Percentiles rank a stretch among this genome's conserved stretches.
Evolutionary conservation across 1,140 invertebrate genomes (phyloP).

Genomic region (Zaprionus camerounensis): DNA sequence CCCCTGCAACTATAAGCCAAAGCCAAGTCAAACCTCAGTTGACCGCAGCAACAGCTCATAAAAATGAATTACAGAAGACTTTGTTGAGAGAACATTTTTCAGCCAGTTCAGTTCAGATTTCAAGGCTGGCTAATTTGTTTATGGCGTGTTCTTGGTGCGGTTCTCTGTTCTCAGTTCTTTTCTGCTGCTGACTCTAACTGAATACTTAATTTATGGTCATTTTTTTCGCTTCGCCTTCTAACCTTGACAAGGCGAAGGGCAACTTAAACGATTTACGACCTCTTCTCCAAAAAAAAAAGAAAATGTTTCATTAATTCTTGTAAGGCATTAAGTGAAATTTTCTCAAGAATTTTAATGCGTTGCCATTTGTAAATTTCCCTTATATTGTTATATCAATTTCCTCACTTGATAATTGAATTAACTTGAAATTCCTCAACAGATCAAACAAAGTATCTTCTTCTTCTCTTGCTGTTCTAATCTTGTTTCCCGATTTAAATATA

Average conservation of each 20-base stretch:
- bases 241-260: constrained; percentile 3
- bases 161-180: no score
- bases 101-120: constrained; percentile 18
- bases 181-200: constrained; percentile 21
- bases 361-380: neutral
- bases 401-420: constrained; percentile 19
- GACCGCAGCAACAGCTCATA: constrained; percentile 59
- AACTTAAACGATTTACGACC: constrained; percentile 33
- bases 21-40: constrained; percentile 43
- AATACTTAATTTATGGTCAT: constrained; percentile 47
- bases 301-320: constrained; percentile 3
- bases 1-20: neutral
- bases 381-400: neutral
- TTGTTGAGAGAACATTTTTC: neutral
- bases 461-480: constrained; percentile 3
- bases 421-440: constrained; percentile 3
- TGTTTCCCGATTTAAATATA: constrained; percentile 2
- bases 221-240: constrained; percentile 3
- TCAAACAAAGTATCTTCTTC: neutral
- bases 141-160: constrained; percentile 28
- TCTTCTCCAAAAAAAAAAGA: neutral
- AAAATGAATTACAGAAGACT: constrained; percentile 71
- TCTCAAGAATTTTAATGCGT: neutral
- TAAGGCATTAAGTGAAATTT: neutral
- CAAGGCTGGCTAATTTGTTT: constrained; percentile 53